Conservation (phyloP, 1,140 invertebrate genomes). For the Chymomyza costata region DNA sequence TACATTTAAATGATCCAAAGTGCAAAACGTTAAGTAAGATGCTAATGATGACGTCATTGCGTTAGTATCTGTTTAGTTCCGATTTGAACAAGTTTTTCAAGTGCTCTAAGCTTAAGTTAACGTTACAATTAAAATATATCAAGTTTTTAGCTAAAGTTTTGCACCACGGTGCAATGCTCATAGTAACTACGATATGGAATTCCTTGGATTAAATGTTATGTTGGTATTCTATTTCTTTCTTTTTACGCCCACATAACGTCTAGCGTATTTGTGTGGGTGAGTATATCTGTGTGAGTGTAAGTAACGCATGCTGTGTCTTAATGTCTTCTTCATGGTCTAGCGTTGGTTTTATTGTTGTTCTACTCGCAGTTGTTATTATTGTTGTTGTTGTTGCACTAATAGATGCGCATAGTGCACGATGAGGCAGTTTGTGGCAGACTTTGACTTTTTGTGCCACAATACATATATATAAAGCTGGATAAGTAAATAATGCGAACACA, state of each 20-base stretch:
- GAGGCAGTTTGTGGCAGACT: conserved; percentile 39
- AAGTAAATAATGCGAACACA: conserved; percentile 73
- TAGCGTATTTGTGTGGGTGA: conserved; percentile 14
- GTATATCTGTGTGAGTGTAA: conserved; percentile 27
- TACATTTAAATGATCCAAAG: conserved; percentile 44
- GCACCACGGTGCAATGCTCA: conserved; percentile 40
- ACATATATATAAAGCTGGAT: conserved; percentile 67
- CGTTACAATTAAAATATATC: too few relatives aligned
- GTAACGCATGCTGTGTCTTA: conserved; percentile 66
- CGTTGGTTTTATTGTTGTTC: conserved; percentile 31
- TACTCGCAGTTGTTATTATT: conserved; percentile 12
- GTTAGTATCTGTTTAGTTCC: too few relatives aligned
- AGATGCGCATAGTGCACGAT: too few relatives aligned
- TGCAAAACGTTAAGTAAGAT: conserved; percentile 22
- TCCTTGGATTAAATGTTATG: conserved; percentile 73
- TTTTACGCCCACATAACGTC: conserved; percentile 53
- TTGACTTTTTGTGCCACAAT: conserved; percentile 68
- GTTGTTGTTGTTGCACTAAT: conserved; percentile 53
- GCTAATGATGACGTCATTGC: too few relatives aligned
- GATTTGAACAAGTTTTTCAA: too few relatives aligned
- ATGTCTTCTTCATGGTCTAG: conserved; percentile 56
- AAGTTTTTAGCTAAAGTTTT: too few relatives aligned
- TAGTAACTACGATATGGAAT: conserved; percentile 61
- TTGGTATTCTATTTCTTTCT: conserved; percentile 73
- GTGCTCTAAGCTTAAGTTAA: too few relatives aligned